A percentile compares a stretch with the other conserved stretches of the same genome.
phyloP scores from a whole-genome alignment of 2,888 invertebrate species.

The Tipula confusa region DNA sequence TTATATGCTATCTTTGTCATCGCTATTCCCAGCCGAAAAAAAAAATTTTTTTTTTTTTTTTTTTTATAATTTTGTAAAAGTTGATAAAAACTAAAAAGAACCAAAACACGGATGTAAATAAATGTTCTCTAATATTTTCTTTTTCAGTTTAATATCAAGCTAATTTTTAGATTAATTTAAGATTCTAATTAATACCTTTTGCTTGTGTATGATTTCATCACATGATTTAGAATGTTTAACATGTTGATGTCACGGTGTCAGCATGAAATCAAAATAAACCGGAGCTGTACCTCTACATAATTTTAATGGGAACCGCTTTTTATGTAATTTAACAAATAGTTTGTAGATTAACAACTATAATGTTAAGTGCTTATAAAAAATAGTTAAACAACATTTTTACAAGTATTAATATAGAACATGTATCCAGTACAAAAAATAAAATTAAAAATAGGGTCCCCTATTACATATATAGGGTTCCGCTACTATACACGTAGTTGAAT shows the following conservation, averaged over 20 bases:
- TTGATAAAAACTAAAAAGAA: background rate
- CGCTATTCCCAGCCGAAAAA: background rate
- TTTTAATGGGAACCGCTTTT: background rate
- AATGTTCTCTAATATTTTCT: background rate
- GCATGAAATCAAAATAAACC: background rate
- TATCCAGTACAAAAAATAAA: too few relatives aligned
- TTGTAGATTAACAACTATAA: too few relatives aligned
- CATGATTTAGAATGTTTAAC: background rate
- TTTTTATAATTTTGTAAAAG: background rate
- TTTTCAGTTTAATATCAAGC: background rate
- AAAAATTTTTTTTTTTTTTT: background rate
- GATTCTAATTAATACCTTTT: conserved; percentile 7
- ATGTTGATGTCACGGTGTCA: background rate
- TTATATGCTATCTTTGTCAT: background rate
- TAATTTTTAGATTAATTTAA: background rate
- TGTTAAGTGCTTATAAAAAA: too few relatives aligned
- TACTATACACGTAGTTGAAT: too few relatives aligned
- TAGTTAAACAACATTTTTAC: too few relatives aligned
- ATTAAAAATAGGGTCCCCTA: too few relatives aligned
- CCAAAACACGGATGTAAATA: conserved; percentile 4
- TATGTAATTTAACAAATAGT: too few relatives aligned
- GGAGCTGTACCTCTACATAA: background rate
- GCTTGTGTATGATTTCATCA: background rate
- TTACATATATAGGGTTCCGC: too few relatives aligned
- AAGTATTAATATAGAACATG: too few relatives aligned